A percentile compares a stretch with the other conserved stretches of the same genome.
phyloP scores from a whole-genome alignment of 2,888 invertebrate genomes.

The Amphiduros pacificus region DNA sequence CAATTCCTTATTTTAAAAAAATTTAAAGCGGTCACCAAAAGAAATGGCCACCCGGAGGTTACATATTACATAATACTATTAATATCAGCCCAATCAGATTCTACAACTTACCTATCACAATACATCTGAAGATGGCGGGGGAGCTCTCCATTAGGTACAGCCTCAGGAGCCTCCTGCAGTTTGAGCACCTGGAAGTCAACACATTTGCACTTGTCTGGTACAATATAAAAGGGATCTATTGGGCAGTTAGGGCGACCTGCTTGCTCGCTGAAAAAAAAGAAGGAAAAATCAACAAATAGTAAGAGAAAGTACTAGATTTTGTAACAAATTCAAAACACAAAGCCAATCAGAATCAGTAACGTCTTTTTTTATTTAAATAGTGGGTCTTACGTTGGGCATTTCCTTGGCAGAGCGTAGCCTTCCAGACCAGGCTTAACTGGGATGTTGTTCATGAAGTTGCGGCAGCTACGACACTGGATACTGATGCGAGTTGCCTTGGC shows the following conservation, averaged over 20 bases:
- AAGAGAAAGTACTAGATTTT: too few species aligned
- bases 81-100: too few species aligned
- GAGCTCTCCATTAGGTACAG: conserved; percentile 95
- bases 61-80: too few species aligned
- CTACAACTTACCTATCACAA: conserved; percentile 89
- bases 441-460: conserved; percentile 84
- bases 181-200: conserved; percentile 98
- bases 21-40: too few species aligned
- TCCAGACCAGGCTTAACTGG: conserved; percentile 92
- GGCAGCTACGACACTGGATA: conserved; percentile 93
- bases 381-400: conserved; percentile 81
- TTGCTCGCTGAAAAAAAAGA: conserved; percentile 72
- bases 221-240: conserved; percentile 94
- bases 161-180: conserved; percentile 93
- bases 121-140: conserved; percentile 94
- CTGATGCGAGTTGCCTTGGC: conserved; percentile 94
- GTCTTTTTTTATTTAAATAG: too few species aligned
- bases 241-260: conserved; percentile 91
- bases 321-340: neutral
- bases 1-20: too few species aligned
- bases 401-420: conserved; percentile 91
- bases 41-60: too few species aligned
- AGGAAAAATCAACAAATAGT: neutral
- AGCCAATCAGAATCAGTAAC: too few species aligned
- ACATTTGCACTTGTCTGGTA: conserved; percentile 96